Percentiles rank a stretch among this genome's conserved stretches.
Evolutionary conservation across 2,888 invertebrate genomes (phyloP).

Genomic region (Ctenicera cuprea): DNA sequence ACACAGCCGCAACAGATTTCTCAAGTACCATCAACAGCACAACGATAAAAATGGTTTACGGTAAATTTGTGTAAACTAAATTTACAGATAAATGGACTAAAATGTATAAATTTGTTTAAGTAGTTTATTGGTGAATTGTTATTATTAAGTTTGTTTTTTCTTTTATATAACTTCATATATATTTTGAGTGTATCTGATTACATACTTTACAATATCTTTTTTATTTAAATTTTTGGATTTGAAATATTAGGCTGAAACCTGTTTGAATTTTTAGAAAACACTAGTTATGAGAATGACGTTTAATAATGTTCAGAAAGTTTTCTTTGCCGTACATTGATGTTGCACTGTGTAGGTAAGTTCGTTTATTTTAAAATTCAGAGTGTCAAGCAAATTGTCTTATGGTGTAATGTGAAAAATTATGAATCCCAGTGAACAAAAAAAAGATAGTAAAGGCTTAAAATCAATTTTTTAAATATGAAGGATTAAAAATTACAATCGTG

Average conservation of each 20-base stretch:
- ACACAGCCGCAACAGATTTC: constrained; percentile 65
- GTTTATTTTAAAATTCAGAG: too few relatives aligned
- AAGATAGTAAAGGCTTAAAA: too few relatives aligned
- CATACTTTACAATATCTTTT: background rate
- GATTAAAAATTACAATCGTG: background rate
- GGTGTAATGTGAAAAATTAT: too few relatives aligned
- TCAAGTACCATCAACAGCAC: constrained; percentile 68
- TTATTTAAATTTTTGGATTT: too few relatives aligned
- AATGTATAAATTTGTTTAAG: constrained; percentile 47
- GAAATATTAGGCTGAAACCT: background rate
- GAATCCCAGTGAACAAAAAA: too few relatives aligned
- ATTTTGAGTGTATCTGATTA: background rate
- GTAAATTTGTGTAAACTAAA: constrained; percentile 51
- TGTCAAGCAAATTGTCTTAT: too few relatives aligned
- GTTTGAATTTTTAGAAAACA: background rate
- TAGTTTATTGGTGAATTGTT: constrained; percentile 36
- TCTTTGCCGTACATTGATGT: too few relatives aligned
- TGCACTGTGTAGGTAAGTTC: too few relatives aligned
- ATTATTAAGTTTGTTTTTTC: background rate
- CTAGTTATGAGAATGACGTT: background rate
- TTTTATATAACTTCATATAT: background rate
- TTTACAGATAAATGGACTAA: constrained; percentile 43
- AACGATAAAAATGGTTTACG: constrained; percentile 68
- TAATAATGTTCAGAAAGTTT: too few relatives aligned
- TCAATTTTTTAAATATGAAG: too few relatives aligned